Base-by-base conservation (phyloP, 2,797 vertebrate genomes). In the Hypotaenidia philippensis region DNA sequence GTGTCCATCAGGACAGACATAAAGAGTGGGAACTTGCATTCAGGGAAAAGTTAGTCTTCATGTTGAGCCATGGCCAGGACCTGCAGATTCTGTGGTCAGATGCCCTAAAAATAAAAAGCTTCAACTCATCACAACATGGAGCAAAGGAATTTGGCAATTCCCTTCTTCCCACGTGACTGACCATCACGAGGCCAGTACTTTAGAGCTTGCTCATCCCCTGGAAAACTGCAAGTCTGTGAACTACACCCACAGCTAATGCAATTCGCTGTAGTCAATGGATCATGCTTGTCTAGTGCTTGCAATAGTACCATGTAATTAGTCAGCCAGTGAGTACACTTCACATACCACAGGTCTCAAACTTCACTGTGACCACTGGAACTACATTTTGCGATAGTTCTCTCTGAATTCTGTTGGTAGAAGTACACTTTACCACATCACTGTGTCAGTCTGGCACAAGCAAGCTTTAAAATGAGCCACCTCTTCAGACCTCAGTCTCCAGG, bases 151-250 rank as follows among this genome's bases (percentile, higher is more conserved):
- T 52, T 79, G 65, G 32, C 76, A 94, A 57, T 17, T 59, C 25
- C 17, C 20, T 64, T 41, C 81, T 80, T 89, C 34, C 34, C 81
- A 32, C 3, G 0, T 47, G 53, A 83, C 68, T 47, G 50, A 83
- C 71, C 57, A 83, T 65, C 78, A 78, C 82, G 12, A 90, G 76
- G 68, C 26, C 75, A 68, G 38, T 29, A 31, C 41, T 87, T 94
- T 27, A 65, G 61, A 70, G n/a, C 32, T 87, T 83, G 78, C 31
- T 94, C 93, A 96, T 81, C n/a, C 52, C 38, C 65, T 76, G 65
- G 72, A 91, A 87, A 92, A 85, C 84, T 92, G 79, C 76, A 83
- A 78, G 65, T 53, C 70, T 81, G 60, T 65, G 57, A 80, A 50
- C 86, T 83, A 88, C 63, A 59, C 44, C 79, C 87, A 86, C 25